Percentiles rank a stretch among this genome's conserved stretches.
Evolutionary conservation across 2,888 invertebrate species (phyloP).

Genomic region (Microlaimidae sp.): DNA sequence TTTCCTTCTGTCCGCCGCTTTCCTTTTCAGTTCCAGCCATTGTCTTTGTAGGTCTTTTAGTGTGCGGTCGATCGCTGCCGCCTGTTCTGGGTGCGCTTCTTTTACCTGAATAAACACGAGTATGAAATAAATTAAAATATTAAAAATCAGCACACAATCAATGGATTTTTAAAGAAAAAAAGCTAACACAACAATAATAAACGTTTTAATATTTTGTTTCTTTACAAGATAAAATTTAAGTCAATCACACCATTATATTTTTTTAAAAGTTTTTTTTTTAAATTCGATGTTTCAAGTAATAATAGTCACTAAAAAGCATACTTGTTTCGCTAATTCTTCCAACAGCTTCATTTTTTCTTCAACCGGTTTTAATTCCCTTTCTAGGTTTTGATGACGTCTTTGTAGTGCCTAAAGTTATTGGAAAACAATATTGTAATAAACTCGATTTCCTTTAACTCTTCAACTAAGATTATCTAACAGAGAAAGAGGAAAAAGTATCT

Average conservation of each 20-base stretch:
- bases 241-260: no score
- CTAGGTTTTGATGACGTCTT: slow-evolving; percentile 48
- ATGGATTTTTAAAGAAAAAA: no score
- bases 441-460: no score
- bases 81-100: slow-evolving; percentile 73
- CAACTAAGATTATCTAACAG: no score
- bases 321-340: slow-evolving; percentile 64
- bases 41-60: slow-evolving; percentile 66
- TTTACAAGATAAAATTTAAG: slow-evolving; percentile 1
- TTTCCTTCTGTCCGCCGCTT: slow-evolving; percentile 62
- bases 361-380: slow-evolving; percentile 79
- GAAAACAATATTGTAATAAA: no score
- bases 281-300: slow-evolving; percentile 8
- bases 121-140: no score
- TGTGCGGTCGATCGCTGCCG: slow-evolving; percentile 60
- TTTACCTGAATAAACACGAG: no score
- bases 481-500: no score
- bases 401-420: slow-evolving; percentile 69
- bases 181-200: neutral
- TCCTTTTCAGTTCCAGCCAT: slow-evolving; percentile 64
- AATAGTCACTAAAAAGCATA: slow-evolving; percentile 41
- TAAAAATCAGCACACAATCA: no score
- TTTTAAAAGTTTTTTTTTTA: no score
- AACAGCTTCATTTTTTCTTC: slow-evolving; percentile 75
- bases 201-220: neutral